A percentile compares a stretch with the other conserved stretches of the same genome.
phyloP scores from a whole-genome alignment of 2,113 vertebrate species.

The Rana temporaria region DNA sequence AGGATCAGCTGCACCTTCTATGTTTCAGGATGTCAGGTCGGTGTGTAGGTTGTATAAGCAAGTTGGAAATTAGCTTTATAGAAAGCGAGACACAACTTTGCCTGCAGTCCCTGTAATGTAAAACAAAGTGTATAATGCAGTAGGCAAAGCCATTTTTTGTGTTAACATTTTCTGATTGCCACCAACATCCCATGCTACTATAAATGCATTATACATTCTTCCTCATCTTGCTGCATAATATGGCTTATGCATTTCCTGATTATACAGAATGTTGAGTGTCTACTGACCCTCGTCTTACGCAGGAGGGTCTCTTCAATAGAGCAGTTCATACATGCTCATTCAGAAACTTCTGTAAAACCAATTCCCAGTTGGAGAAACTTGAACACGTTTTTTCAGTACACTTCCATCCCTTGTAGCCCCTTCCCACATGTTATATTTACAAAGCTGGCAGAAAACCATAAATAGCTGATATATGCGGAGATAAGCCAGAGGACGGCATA shows the following conservation, averaged over 20 bases:
- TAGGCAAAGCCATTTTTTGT: no score
- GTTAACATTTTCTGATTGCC: no score
- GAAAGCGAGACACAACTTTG: no score
- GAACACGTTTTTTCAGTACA: background rate
- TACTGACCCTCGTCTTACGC: background rate
- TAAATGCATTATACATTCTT: background rate
- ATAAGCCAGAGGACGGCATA: background rate
- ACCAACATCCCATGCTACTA: no score
- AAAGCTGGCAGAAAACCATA: background rate
- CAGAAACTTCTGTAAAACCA: background rate
- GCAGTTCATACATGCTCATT: conserved; percentile 29
- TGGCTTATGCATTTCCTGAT: background rate
- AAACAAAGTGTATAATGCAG: no score
- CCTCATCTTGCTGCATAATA: background rate
- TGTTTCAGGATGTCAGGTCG: no score
- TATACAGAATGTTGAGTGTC: background rate
- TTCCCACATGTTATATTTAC: background rate
- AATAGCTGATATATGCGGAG: conserved; percentile 3
- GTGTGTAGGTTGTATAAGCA: no score
- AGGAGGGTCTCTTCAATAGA: background rate
- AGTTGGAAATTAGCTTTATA: no score
- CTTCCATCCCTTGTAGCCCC: background rate
- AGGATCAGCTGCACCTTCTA: no score
- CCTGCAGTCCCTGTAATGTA: no score
- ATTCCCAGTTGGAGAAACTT: conserved; percentile 11